A percentile compares a stretch with the other conserved stretches of the same genome.
phyloP scores from a whole-genome alignment of 2,797 vertebrate species.

The Tadarida brasiliensis region DNA sequence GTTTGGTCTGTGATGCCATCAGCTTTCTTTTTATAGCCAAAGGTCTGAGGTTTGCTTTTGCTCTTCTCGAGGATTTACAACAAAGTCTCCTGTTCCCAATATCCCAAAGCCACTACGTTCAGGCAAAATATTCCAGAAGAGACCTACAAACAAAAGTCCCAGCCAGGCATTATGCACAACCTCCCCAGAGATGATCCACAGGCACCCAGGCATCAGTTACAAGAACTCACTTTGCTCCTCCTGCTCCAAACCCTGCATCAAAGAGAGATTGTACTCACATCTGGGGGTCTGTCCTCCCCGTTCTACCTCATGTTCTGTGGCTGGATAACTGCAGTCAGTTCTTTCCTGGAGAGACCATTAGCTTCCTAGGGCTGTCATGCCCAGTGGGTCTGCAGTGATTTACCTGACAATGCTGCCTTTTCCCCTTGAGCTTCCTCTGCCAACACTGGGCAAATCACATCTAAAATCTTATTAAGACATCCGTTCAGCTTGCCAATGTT shows the following conservation, averaged over 20 bases:
- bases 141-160: conserved; percentile 47
- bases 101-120: conserved; percentile 28
- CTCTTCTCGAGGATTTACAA: conserved; percentile 62
- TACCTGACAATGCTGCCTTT: not conserved
- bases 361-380: conserved; percentile 61
- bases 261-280: conserved; percentile 71
- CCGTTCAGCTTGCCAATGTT: not conserved
- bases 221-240: not conserved
- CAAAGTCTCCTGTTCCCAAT: conserved; percentile 15
- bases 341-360: not conserved
- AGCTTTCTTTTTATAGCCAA: conserved; percentile 39
- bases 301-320: not conserved
- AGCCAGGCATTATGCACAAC: not conserved
- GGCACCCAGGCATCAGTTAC: not conserved
- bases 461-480: conserved; percentile 57
- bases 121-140: conserved; percentile 58
- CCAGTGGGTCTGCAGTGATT: conserved; percentile 42
- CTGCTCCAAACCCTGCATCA: not conserved
- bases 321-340: conserved; percentile 31
- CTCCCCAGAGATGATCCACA: not conserved
- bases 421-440: conserved; percentile 62
- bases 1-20: not conserved
- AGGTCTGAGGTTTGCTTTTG: conserved; percentile 54
- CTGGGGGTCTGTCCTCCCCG: not conserved
- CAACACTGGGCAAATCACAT: not conserved